Base-by-base conservation (phyloP, 2,113 vertebrate species). In the Cisticola juncidis region DNA sequence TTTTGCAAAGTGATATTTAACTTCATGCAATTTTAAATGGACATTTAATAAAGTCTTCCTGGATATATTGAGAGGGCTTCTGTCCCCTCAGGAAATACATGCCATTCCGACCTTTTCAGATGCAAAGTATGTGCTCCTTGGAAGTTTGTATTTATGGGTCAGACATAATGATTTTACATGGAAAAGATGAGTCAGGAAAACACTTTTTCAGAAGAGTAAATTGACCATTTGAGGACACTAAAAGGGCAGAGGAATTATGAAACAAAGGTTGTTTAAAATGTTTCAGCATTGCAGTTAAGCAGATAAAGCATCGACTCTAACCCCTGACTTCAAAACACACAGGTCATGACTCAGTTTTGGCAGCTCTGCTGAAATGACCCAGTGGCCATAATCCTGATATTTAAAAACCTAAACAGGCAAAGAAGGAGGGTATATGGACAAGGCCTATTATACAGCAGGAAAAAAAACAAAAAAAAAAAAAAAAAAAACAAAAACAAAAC, bases 71-170 rank as follows among this genome's bases (percentile, higher is more conserved):
- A 83, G 86, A 79, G 19, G 45, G 35, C 51, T 87, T 83, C 62
- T 84, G 47, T 86, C 64, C 81, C 58, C 47, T 84, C 53, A 73
- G 84, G 53, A 95, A 90, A 77, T 33, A 28, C 21, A 53, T 62
- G 64, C 56, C 40, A 81, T 81, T 91, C 62, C 0, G 2, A 72
- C 36, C 57, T 90, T 87, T 89, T 83, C 89, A 92, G 69, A 80
- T 51, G 45, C 35, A 53, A 93, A 95, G 29, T 70, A 85, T 73
- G 89, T 89, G 54, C 60, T 89, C 73, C 78, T 90, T 78, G 87
- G 74, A 95, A 95, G 58, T 77, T 77, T 80, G n/a, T 60, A 73
- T 89, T 86, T 86, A 81, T 73, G 76, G 90, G 73, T 81, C 84
- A 88, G 69, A 53, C 48, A 64, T 48, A 72, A 71, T 21, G 91